Evolutionary conservation across 1,140 invertebrate species (phyloP), one percentile per base, ranked within the genome.

Genomic region (Hyphantria cunea): DNA sequence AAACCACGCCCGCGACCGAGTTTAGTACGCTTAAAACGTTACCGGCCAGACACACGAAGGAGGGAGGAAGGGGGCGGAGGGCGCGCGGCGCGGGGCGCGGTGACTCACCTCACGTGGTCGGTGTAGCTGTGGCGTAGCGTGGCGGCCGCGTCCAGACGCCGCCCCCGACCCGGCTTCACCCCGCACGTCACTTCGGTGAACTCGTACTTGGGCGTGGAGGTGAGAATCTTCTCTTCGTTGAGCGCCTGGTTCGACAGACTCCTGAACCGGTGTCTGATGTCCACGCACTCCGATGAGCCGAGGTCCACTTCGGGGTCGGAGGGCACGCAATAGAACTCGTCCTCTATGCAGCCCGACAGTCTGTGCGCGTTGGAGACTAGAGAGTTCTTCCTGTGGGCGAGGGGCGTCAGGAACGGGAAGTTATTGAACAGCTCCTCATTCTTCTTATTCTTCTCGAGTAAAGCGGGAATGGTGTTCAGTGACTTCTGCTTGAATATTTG

Each of bases 401-500:
- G 76, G n/a, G 91, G 91, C 64, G 91, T 92, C 51, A 92, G 72
- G 60, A 92, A 92, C 12, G 91, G 91, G 58, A 92, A 92, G 68
- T 92, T 91, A 55, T 80, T 85, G 76, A 92, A 92, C 54, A 92
- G 64, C 64, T 92, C 89, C 60, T 90, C 83, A 68, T 72, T 78
- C 44, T 69, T 68, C 41, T 65, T 74, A 53, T 76, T 77, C 68
- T 71, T 78, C 50, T 89, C 88, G 11, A 87, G 63, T n/a, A 85
- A 56, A 44, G 87, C 85, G 9, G 89, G 87, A 12, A 92, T 87
- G 4, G 89, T 91, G 69, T 86, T 91, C 1, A 91, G 76, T 10
- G 89, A 91, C 68, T 91, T 91, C 82, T 91, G 90, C 63, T 91
- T 91, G 68, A 90, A 88, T 17, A 91, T 79, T 15, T 90, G 90